Evolutionary conservation across 2,888 invertebrate genomes (phyloP).

Genomic region (Amorpha juglandis): DNA sequence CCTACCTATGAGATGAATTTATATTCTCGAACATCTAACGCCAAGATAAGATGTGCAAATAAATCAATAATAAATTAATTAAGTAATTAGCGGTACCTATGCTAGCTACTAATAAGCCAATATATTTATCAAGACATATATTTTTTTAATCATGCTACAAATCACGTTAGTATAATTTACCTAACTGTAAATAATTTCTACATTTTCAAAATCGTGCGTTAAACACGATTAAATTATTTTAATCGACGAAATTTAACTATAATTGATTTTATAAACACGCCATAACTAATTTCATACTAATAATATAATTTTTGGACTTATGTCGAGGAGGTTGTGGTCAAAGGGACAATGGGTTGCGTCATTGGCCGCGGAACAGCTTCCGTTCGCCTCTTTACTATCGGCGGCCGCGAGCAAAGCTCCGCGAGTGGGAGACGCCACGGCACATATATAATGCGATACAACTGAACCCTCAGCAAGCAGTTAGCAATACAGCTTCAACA

Average conservation of each 20-base stretch:
- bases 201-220: too few relatives aligned
- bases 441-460: constrained; percentile 73
- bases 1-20: neutral
- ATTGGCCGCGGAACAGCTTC: constrained; percentile 68
- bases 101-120: too few relatives aligned
- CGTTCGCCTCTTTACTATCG: constrained; percentile 68
- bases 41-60: neutral
- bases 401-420: constrained; percentile 44
- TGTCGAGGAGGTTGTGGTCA: constrained; percentile 33
- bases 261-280: too few relatives aligned
- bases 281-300: neutral
- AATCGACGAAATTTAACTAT: too few relatives aligned
- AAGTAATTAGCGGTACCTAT: too few relatives aligned
- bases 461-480: constrained; percentile 70
- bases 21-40: neutral
- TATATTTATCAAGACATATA: too few relatives aligned
- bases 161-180: too few relatives aligned
- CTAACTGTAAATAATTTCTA: too few relatives aligned
- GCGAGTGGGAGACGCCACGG: constrained; percentile 68
- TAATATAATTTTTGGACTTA: neutral
- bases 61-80: too few relatives aligned
- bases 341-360: constrained; percentile 76
- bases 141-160: too few relatives aligned
- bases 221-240: too few relatives aligned
- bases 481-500: constrained; percentile 74